Conservation (phyloP, 2,113 vertebrate species). For the Alces alces region DNA sequence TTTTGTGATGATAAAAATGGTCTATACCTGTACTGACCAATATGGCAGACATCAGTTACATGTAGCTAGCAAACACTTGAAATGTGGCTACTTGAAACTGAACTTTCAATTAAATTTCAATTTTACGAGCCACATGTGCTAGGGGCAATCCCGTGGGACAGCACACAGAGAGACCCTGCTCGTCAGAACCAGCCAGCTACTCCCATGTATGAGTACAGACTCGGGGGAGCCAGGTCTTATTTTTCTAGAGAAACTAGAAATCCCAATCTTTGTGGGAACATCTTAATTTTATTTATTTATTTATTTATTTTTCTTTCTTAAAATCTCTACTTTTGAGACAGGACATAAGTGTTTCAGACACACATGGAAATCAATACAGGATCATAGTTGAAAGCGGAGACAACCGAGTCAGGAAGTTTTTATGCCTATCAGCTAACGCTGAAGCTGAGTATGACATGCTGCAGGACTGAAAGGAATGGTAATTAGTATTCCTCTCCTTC, state of each 20-base stretch:
- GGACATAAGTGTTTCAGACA: too few relatives aligned
- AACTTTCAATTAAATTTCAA: background rate
- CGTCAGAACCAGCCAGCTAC: background rate
- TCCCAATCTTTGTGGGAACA: background rate
- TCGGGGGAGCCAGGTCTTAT: background rate
- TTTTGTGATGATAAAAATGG: background rate
- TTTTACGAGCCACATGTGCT: background rate
- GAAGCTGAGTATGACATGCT: too few relatives aligned
- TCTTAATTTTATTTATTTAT: background rate
- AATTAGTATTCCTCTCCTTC: too few relatives aligned
- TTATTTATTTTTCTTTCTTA: too few relatives aligned
- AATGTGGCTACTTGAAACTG: background rate
- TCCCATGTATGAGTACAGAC: rapidly evolving
- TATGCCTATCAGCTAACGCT: too few relatives aligned
- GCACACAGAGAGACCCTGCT: background rate
- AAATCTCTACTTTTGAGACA: too few relatives aligned
- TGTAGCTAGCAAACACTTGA: background rate
- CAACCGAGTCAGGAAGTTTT: too few relatives aligned
- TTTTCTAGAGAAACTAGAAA: slow-evolving; percentile 1
- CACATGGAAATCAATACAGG: too few relatives aligned
- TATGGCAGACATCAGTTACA: background rate
- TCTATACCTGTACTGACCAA: background rate
- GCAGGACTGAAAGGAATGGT: too few relatives aligned
- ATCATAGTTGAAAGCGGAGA: too few relatives aligned
- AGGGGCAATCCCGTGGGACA: background rate